A percentile compares a stretch with the other conserved stretches of the same genome.
phyloP scores from a whole-genome alignment of 1,140 invertebrate species.

The Drosophila bipectinata region DNA sequence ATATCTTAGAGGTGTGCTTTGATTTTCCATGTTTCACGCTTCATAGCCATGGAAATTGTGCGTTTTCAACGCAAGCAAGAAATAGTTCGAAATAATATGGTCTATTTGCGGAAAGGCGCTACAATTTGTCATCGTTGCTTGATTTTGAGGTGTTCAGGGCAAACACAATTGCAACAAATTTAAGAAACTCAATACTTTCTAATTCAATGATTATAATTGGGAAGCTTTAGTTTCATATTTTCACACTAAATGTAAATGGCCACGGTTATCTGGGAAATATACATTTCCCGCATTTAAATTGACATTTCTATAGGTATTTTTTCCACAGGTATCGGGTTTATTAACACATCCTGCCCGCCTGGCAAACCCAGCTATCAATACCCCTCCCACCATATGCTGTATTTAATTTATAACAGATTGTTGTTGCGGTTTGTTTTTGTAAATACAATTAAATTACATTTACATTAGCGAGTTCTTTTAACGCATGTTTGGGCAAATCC shows the following conservation, averaged over 20 bases:
- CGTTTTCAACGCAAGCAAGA: conserved; percentile 11
- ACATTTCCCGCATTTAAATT: conserved; percentile 25
- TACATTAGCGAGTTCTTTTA: conserved; percentile 42
- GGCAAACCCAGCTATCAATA: conserved; percentile 22
- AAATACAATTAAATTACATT: conserved; percentile 51
- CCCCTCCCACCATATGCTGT: not conserved
- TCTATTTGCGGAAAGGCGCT: conserved; percentile 1
- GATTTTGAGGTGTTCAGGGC: not conserved
- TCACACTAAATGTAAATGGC: conserved; percentile 18
- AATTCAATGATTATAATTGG: not conserved
- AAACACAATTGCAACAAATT: not conserved
- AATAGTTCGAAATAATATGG: conserved; percentile 11
- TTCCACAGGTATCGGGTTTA: conserved; percentile 25
- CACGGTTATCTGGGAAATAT: conserved; percentile 25
- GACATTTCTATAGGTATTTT: conserved; percentile 10
- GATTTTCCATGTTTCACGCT: conserved; percentile 43
- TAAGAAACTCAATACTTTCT: not conserved
- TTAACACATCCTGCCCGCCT: conserved; percentile 23
- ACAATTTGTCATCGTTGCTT: conserved; percentile 11
- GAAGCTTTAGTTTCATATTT: conserved; percentile 4
- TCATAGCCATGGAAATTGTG: conserved; percentile 34
- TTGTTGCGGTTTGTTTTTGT: conserved; percentile 45
- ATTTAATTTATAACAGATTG: conserved; percentile 41
- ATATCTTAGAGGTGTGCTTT: conserved; percentile 28
- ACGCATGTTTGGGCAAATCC: conserved; percentile 29